Evolutionary conservation across 2,113 vertebrate species (phyloP).

Genomic region (Spilogale gracilis): DNA sequence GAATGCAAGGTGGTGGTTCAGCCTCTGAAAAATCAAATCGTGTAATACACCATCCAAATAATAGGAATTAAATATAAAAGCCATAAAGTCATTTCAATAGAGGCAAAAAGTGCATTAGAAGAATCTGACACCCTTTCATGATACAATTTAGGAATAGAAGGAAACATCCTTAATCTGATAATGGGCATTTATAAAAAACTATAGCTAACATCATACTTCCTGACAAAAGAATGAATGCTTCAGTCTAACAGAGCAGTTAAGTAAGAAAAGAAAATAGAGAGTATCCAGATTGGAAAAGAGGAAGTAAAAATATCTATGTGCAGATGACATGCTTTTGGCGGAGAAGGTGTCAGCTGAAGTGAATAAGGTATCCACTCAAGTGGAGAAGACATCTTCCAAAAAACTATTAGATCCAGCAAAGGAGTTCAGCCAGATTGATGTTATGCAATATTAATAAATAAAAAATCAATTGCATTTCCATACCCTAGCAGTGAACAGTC

Average conservation of each 20-base stretch:
- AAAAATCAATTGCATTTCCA: not conserved
- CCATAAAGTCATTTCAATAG: not conserved
- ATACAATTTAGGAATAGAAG: not conserved
- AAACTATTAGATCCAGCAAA: not conserved
- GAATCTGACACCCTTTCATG: not conserved
- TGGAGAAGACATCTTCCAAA: not conserved
- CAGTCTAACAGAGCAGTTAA: not conserved
- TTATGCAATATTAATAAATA: not conserved
- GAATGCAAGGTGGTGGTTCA: not conserved
- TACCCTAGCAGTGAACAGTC: not conserved
- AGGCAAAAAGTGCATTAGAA: not conserved
- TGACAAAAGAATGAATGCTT: not conserved
- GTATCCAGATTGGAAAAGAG: not conserved
- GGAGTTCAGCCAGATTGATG: not conserved
- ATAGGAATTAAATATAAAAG: not conserved
- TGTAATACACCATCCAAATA: not conserved
- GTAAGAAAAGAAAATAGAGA: not conserved
- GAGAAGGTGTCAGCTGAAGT: not conserved
- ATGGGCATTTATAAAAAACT: not conserved
- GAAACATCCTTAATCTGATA: not conserved
- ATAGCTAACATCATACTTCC: not conserved
- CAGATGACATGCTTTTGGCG: not conserved
- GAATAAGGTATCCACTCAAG: not conserved
- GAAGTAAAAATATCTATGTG: not conserved
- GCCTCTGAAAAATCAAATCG: slow-evolving; percentile 10